Conservation (phyloP, 2,888 invertebrate genomes). For the Eupithecia tripunctaria region DNA sequence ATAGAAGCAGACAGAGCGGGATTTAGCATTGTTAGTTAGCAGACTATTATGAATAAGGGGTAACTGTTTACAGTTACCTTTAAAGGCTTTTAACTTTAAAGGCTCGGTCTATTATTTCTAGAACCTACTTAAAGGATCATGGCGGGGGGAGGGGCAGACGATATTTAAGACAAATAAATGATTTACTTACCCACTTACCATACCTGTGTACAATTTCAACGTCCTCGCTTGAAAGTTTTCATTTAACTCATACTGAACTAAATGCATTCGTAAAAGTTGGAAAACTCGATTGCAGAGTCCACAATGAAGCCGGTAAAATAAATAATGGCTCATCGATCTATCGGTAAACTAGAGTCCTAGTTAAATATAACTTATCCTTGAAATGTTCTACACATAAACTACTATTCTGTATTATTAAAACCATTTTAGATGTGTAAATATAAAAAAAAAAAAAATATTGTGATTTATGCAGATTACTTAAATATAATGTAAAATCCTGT, state of each 20-base stretch:
- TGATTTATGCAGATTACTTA: not conserved
- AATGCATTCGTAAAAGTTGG: conserved; percentile 12
- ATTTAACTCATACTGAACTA: not conserved
- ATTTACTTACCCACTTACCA: no score
- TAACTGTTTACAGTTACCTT: no score
- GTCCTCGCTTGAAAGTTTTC: not conserved
- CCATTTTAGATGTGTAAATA: not conserved
- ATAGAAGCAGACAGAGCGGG: no score
- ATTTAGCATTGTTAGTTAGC: no score
- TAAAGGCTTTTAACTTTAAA: no score
- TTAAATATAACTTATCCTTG: not conserved
- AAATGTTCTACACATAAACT: not conserved
- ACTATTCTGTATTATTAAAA: not conserved
- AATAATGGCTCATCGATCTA: conserved; percentile 30
- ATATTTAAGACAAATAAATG: no score
- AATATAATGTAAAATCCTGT: not conserved
- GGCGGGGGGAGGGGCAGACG: no score
- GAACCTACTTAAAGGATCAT: no score
- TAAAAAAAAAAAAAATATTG: not conserved
- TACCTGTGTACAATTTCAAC: no score
- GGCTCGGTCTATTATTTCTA: no score
- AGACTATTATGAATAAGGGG: no score
- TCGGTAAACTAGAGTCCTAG: not conserved
- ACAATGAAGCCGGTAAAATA: conserved; percentile 31
- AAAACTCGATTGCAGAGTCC: conserved; percentile 36